Conservation (phyloP, 2,797 vertebrate species). For the Prunella strophiata region DNA sequence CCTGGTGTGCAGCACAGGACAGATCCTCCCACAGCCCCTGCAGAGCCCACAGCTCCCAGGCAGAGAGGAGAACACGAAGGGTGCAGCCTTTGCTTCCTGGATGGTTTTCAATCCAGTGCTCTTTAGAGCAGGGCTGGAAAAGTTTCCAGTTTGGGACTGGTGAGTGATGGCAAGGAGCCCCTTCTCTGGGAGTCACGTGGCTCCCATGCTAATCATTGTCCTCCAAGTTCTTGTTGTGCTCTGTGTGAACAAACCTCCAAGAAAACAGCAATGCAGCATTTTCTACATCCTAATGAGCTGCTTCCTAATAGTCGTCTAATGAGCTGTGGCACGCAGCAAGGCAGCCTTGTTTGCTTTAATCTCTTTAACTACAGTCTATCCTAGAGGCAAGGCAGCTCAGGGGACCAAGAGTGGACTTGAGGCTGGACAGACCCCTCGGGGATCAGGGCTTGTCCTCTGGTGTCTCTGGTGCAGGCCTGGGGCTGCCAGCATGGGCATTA, state of each 20-base stretch:
- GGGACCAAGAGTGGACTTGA: neutral
- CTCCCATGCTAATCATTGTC: neutral
- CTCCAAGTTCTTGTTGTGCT: neutral
- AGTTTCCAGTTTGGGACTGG: neutral
- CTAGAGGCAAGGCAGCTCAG: neutral
- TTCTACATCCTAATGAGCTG: conserved; percentile 46
- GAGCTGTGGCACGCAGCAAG: conserved; percentile 39
- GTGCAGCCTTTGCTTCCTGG: neutral
- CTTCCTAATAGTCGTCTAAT: conserved; percentile 36
- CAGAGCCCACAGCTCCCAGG: neutral
- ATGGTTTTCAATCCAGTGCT: neutral
- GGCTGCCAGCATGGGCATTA: neutral
- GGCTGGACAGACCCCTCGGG: neutral
- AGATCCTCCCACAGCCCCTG: neutral
- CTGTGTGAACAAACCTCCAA: neutral
- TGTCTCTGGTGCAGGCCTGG: neutral
- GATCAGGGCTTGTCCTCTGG: neutral
- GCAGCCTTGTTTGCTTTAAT: conserved; percentile 17
- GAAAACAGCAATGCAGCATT: conserved; percentile 35
- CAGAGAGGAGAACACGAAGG: neutral
- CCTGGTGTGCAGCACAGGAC: neutral
- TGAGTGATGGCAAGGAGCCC: neutral
- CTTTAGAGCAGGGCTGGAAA: neutral
- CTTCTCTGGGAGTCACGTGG: neutral
- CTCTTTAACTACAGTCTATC: neutral